A percentile compares a stretch with the other conserved stretches of the same genome.
These are phyloP conservation scores for Blomia tropicalis DNA, from an alignment of 2,888 invertebrate genomes.

Conservation along the genomic window DNA sequence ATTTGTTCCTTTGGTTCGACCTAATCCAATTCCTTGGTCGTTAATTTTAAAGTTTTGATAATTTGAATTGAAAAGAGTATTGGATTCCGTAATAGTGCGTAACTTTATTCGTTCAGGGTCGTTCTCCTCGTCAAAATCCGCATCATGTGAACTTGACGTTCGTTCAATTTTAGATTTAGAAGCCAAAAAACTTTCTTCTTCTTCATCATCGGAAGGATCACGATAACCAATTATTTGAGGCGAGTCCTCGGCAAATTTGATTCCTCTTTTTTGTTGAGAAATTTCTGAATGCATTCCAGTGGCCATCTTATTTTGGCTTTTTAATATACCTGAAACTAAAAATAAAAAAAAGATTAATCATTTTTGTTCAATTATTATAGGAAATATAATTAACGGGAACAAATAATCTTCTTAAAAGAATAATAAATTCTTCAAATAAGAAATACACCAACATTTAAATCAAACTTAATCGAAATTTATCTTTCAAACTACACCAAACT, in stretches of 20 bases:
- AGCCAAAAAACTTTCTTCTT: neutral
- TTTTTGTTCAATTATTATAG: no score
- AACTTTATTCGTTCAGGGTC: slow-evolving; percentile 7
- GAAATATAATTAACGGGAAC: no score
- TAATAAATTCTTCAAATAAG: no score
- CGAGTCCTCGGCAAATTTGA: neutral
- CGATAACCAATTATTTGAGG: slow-evolving; percentile 5
- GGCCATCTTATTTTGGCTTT: neutral
- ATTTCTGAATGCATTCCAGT: neutral
- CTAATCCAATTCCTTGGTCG: neutral
- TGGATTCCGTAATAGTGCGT: neutral
- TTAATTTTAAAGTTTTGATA: neutral
- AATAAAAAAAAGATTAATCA: no score
- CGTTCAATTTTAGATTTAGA: neutral
- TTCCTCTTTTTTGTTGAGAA: neutral
- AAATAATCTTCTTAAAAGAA: no score
- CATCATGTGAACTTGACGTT: neutral
- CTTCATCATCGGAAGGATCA: neutral
- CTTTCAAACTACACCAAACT: no score
- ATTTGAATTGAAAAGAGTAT: slow-evolving; percentile 13
- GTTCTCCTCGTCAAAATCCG: neutral
- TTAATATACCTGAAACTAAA: neutral
- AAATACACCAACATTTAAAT: no score
- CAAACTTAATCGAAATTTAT: no score
- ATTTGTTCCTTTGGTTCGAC: neutral